Base-by-base conservation (phyloP, 2,888 invertebrate species). In the Mayetiola destructor region DNA sequence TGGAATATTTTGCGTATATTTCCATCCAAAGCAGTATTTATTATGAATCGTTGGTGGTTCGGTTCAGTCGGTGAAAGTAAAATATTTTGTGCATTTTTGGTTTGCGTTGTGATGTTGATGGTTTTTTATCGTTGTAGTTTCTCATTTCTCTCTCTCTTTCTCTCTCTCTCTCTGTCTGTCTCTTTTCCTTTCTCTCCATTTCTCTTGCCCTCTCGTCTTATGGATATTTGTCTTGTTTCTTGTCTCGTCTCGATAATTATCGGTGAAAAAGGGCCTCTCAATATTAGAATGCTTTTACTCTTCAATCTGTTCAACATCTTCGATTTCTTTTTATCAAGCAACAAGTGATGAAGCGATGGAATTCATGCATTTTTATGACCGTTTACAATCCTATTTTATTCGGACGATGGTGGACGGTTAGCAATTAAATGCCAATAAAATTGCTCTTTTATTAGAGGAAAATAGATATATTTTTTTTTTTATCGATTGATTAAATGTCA, bases 61-160 rank as follows among this genome's bases (percentile, higher is more conserved):
- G 27, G 23, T n/a, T n/a, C n/a, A n/a, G n/a, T 48, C 48, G 48
- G 48, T 48, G 48, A 48, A 48, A 48, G 48, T 48, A 48, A 48
- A 48, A 48, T 48, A 27, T 27, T 48, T 48, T 48, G 48, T 27
- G 27, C 48, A 48, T 48, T 48, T 48, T 48, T 27, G 48, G 48
- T 48, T n/a, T n/a, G n/a, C 23, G 23, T 42, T 21, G 42, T 12
- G 23, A 42, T 42, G 42, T 23, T 23, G 14, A 42, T 42, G 9
- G 23, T 42, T 27, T n/a, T 48, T 48, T n/a, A n/a, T n/a, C n/a
- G 48, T 48, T 27, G 27, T 14, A 9, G 32, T 48, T 27, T 27
- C 48, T 27, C 48, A 48, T 48, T 27, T 48, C 27, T 16, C 27
- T 27, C 48, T 48, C n/a, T 48, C 27, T 48, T 27, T 48, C 27